Percentiles rank a stretch among this genome's conserved stretches.
These are phyloP conservation scores for Dione vanillae DNA, from an alignment of 2,888 invertebrate genomes.

Conservation along the genomic window DNA sequence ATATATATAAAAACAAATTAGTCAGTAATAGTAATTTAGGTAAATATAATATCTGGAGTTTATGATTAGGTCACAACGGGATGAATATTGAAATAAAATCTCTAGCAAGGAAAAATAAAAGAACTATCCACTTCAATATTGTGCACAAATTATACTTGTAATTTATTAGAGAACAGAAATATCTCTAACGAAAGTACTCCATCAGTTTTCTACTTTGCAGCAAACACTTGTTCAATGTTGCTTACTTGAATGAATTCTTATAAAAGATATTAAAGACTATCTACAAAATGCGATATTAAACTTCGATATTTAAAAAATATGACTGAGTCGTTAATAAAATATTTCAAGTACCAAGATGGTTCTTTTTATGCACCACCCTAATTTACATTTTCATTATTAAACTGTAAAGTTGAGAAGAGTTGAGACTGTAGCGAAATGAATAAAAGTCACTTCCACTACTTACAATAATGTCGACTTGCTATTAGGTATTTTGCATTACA, in stretches of 20 bases:
- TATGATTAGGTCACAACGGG: too few species aligned
- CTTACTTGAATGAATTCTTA: constrained; percentile 3
- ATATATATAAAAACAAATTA: too few species aligned
- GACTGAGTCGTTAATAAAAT: constrained; percentile 1
- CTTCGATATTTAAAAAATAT: too few species aligned
- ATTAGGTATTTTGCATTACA: constrained; percentile 7
- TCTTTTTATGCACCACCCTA: background rate
- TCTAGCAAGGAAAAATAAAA: background rate
- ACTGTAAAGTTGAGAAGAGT: constrained; percentile 4
- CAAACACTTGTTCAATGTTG: constrained; percentile 1
- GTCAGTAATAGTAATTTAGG: too few species aligned
- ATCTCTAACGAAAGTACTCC: background rate
- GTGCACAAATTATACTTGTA: constrained; percentile 3
- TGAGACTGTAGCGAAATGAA: background rate
- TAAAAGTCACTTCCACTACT: constrained; percentile 12
- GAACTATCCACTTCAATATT: background rate
- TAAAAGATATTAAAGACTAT: constrained; percentile 10
- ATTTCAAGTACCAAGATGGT: background rate
- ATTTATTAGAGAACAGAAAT: constrained; percentile 5
- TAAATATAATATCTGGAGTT: too few species aligned
- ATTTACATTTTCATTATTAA: constrained; percentile 32
- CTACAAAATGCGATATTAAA: constrained; percentile 4
- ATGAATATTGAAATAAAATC: background rate
- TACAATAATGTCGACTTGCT: background rate
- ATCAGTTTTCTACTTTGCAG: background rate